These are phyloP conservation scores for Pseudopipra pipra DNA, from an alignment of 2,113 vertebrate species.

Conservation along the genomic window DNA sequence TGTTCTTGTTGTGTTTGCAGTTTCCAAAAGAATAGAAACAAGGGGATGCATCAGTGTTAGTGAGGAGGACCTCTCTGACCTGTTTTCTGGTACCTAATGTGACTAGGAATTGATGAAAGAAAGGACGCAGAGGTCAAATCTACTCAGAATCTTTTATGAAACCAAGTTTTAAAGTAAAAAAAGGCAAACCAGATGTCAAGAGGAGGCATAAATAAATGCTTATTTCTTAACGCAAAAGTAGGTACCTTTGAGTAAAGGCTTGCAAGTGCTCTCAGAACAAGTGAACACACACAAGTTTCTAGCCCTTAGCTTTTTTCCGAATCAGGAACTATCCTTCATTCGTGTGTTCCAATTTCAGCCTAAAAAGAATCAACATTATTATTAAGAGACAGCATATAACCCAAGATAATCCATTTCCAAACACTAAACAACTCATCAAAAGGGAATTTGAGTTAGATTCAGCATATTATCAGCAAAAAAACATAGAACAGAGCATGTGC, in stretches of 20 bases:
- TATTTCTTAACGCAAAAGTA: not conserved
- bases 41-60: accelerated
- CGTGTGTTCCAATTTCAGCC: not conserved
- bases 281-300: not conserved
- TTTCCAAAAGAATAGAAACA: not conserved
- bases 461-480: not conserved
- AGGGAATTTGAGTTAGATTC: not conserved
- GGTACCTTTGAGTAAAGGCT: not conserved
- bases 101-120: not conserved
- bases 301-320: not conserved
- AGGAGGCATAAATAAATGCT: not conserved
- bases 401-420: not conserved
- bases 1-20: accelerated
- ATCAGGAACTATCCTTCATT: not conserved
- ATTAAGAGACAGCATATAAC: not conserved
- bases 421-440: not conserved
- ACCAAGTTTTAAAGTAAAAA: not conserved
- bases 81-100: not conserved
- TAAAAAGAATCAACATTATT: not conserved
- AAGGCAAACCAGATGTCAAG: not conserved
- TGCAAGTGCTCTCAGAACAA: not conserved
- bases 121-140: not conserved
- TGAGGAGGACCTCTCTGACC: not conserved
- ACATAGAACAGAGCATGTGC: not conserved
- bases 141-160: not conserved